These are phyloP conservation scores for Cataglyphis altisquamis DNA, from an alignment of 2,888 invertebrate species.

Conservation along the genomic window DNA sequence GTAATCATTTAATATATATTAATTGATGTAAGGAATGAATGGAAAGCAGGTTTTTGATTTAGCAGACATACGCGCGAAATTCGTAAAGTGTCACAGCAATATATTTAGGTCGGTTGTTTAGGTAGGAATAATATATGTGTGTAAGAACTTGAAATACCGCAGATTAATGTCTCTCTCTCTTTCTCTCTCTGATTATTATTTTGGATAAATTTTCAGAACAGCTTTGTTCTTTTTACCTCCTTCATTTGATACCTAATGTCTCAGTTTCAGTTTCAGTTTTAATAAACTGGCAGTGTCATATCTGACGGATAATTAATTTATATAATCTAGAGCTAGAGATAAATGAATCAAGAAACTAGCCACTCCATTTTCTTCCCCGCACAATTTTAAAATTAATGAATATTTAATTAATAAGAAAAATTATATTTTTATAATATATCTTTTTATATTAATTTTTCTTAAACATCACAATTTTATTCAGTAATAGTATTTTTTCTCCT, in stretches of 20 bases:
- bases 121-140: constrained; percentile 4
- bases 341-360: neutral
- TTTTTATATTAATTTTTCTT: neutral
- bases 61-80: neutral
- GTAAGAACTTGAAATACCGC: constrained; percentile 24
- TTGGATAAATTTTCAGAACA: constrained; percentile 8
- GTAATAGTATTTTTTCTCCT: neutral
- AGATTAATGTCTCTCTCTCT: neutral
- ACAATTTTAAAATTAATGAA: neutral
- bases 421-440: neutral
- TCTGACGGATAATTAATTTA: constrained; percentile 34
- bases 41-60: neutral
- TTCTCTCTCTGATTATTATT: constrained; percentile 6
- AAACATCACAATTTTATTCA: neutral
- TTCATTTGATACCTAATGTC: neutral
- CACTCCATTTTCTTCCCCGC: neutral
- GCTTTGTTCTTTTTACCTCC: neutral
- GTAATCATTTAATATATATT: neutral
- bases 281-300: constrained; percentile 1
- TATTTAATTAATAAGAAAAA: neutral
- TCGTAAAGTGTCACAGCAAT: neutral
- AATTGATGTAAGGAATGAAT: neutral
- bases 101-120: no score
- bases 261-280: constrained; percentile 32
- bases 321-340: constrained; percentile 3